Base-by-base conservation (phyloP, 2,797 vertebrate genomes). In the Anomalospiza imberbis region DNA sequence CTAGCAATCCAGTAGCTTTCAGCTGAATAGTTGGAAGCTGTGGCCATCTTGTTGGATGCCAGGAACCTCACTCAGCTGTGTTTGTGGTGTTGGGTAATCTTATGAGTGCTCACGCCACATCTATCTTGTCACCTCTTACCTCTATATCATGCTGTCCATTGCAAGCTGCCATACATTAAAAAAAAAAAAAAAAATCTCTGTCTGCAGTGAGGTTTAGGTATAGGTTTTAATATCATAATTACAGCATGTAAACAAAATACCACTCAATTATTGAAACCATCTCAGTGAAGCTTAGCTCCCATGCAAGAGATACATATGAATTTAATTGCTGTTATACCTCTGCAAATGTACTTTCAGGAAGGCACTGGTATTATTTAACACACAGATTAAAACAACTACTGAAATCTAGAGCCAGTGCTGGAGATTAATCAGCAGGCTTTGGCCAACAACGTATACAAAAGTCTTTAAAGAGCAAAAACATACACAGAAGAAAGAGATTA, bases 221-320 rank as follows among this genome's bases (percentile, higher is more conserved):
- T 80, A 91, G 73, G 86, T 75, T 91, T 93, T 91, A 96, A 75
- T 95, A 73, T 61, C 73, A 36, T 89, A 68, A 91, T 96, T 95
- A 89, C 5, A 18, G 73, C 88, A 92, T 92, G 86, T 97, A 96
- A 96, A 96, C 82, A 83, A 96, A 96, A 96, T 91, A 84, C 84
- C 82, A 40, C 89, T 95, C 57, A 74, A 67, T 94, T 89, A 95
- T 96, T 96, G 83, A 94, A 96, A 95, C 84, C 95, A 95, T 92
- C 77, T 95, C 44, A 60, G n/a, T 18, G 50, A 82, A 78, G 67
- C 65, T 13, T 15, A 93, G 54, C 95, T 97, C 93, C 92, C 92
- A 94, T 72, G 78, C 0, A 8, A 87, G 72, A 74, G 21, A 75
- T 38, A 88, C 95, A 95, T 91, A 62, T 93, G 95, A 65, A 32